Evolutionary conservation across 2,113 vertebrate species (phyloP).

Genomic region (Laticauda laticaudata): DNA sequence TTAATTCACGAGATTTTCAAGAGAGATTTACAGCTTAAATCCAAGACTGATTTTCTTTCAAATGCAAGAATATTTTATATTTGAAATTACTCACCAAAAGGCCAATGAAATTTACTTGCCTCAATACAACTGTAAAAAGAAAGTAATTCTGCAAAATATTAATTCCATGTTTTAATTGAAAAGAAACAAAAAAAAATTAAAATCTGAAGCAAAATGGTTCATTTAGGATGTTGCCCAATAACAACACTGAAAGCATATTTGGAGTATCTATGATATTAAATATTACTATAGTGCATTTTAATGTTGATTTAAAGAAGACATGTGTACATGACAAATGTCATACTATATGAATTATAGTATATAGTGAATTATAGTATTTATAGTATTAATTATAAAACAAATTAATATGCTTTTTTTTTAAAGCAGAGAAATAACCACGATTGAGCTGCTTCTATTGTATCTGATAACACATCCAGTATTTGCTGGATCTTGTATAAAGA

Average conservation of each 20-base stretch:
- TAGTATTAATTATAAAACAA: background rate
- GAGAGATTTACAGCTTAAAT: background rate
- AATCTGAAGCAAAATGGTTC: background rate
- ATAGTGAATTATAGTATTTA: too few species aligned
- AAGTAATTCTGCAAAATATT: background rate
- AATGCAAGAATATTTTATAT: background rate
- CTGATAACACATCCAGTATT: background rate
- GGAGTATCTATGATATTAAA: background rate
- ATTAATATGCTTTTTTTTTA: background rate
- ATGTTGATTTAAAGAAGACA: background rate
- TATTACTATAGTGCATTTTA: background rate
- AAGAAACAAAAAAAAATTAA: background rate
- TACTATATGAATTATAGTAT: background rate
- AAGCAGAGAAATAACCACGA: background rate
- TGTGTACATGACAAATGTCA: background rate
- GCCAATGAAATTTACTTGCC: background rate
- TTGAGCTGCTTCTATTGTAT: background rate
- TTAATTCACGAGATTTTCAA: constrained; percentile 28
- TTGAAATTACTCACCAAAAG: constrained; percentile 1
- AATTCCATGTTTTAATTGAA: background rate
- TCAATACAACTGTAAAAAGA: background rate
- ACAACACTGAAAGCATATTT: background rate
- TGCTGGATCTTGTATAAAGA: background rate
- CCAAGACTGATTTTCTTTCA: background rate
- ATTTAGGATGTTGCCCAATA: background rate